Conservation (phyloP, 2,797 vertebrate genomes). For the Heterohyrax brucei region DNA sequence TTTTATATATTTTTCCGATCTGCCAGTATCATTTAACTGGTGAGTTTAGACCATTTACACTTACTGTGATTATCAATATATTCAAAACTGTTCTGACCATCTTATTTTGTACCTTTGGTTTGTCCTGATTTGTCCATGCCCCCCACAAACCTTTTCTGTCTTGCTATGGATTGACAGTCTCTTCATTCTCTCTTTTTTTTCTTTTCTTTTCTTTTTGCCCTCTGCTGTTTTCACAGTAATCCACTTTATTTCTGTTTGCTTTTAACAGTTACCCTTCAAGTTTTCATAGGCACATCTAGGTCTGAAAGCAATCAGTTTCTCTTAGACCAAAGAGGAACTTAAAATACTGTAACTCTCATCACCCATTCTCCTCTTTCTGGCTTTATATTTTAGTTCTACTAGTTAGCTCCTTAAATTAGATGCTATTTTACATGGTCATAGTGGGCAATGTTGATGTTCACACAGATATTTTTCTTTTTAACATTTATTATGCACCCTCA, state of each 20-base stretch:
- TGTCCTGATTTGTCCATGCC: neutral
- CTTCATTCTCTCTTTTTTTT: neutral
- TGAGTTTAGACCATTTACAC: too few relatives aligned
- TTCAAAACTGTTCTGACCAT: neutral
- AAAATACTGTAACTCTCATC: rapidly evolving
- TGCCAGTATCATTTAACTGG: neutral
- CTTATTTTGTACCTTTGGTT: too few relatives aligned
- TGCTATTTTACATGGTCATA: too few relatives aligned
- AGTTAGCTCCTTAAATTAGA: rapidly evolving
- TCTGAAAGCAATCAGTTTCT: neutral
- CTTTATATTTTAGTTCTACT: neutral
- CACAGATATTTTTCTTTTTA: rapidly evolving
- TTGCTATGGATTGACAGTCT: neutral
- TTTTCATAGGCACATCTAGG: too few relatives aligned
- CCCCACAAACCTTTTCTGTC: neutral
- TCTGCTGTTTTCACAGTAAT: neutral
- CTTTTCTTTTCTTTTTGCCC: too few relatives aligned
- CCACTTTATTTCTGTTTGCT: neutral
- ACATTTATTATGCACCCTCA: neutral
- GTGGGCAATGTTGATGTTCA: too few relatives aligned
- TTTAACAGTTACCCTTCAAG: too few relatives aligned
- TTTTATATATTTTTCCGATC: neutral
- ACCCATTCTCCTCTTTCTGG: rapidly evolving
- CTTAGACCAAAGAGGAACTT: too few relatives aligned
- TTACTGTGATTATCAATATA: neutral